These are phyloP conservation scores for Climacteris rufus DNA, from an alignment of 2,113 vertebrate species.

Conservation along the genomic window DNA sequence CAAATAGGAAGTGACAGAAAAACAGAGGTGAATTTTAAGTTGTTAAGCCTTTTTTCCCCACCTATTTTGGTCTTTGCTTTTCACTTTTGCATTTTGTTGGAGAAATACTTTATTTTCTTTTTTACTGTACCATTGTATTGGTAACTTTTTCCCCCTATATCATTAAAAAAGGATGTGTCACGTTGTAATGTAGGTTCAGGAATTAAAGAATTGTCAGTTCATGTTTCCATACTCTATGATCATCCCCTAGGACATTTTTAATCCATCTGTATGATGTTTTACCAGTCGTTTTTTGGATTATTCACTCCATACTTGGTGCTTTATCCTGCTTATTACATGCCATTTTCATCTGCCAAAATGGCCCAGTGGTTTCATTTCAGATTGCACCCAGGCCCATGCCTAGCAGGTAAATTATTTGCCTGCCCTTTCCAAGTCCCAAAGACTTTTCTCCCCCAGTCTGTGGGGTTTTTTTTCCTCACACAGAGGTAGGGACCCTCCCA, in stretches of 20 bases:
- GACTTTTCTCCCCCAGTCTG: background rate
- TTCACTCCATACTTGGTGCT: background rate
- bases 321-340: background rate
- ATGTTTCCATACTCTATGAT: background rate
- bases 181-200: rapidly evolving
- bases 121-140: background rate
- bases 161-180: background rate
- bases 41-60: background rate
- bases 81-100: background rate
- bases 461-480: constrained; percentile 13
- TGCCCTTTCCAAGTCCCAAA: constrained; percentile 44
- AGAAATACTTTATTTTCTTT: background rate
- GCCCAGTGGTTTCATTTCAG: background rate
- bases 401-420: constrained; percentile 54
- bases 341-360: background rate
- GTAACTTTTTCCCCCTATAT: background rate
- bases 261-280: background rate
- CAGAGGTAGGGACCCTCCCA: constrained; percentile 11
- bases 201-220: background rate
- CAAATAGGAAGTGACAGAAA: background rate
- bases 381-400: background rate
- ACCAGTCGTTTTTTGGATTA: background rate
- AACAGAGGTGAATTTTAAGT: background rate
- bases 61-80: background rate
- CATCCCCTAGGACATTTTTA: background rate